These are phyloP conservation scores for Leucopsar rothschildi DNA, from an alignment of 2,113 vertebrate species.

Conservation along the genomic window DNA sequence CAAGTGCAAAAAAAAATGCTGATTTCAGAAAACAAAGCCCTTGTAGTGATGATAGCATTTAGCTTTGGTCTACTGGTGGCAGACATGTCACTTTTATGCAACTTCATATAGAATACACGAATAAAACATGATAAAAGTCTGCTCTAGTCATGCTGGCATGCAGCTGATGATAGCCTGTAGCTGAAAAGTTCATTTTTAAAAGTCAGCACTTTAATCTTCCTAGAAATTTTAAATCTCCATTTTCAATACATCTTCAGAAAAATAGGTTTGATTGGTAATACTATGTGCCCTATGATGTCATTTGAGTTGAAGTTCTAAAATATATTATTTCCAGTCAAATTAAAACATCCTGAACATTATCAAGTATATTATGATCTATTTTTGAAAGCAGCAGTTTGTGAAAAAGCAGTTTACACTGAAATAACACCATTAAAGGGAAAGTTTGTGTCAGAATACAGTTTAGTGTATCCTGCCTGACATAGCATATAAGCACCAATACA, in stretches of 20 bases:
- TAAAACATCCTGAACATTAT: not conserved
- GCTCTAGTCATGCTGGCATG: not conserved
- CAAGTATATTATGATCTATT: not conserved
- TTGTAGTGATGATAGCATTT: not conserved
- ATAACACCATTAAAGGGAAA: not conserved
- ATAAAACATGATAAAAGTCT: slow-evolving; percentile 20
- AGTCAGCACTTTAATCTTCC: not conserved
- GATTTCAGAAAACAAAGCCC: slow-evolving; percentile 15
- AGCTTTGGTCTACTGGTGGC: not conserved
- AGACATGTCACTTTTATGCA: slow-evolving; percentile 17
- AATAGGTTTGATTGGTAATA: not conserved
- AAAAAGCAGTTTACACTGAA: not conserved
- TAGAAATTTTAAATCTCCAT: not conserved
- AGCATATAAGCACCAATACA: not conserved
- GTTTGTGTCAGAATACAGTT: not conserved
- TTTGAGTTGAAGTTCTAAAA: not conserved
- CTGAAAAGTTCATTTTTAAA: not conserved
- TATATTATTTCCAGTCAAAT: not conserved
- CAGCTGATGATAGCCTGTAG: not conserved
- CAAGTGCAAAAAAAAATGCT: not conserved
- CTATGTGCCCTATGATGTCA: not conserved
- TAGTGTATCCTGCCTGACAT: not conserved
- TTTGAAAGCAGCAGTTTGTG: not conserved
- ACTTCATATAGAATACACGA: not conserved
- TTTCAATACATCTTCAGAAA: not conserved